Conservation (phyloP, 1,140 invertebrate species). For the Panagrolaimus sp. region DNA sequence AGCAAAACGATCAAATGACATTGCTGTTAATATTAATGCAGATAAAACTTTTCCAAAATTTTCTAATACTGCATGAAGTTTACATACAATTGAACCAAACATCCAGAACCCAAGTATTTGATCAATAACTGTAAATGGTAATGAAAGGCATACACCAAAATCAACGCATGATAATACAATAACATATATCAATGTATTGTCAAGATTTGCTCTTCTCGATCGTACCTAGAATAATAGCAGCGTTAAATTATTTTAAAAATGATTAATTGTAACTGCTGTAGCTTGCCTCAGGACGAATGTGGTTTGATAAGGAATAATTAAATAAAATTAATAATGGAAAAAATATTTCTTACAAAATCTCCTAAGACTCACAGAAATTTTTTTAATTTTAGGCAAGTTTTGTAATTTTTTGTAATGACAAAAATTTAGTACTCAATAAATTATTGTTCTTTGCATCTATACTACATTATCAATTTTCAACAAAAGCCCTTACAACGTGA, state of each 20-base stretch:
- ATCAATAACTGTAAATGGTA: slow-evolving; percentile 56
- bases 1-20: slow-evolving; percentile 47
- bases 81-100: slow-evolving; percentile 50
- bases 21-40: slow-evolving; percentile 52
- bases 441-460: too few species aligned
- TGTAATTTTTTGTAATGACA: too few species aligned
- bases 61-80: slow-evolving; percentile 44
- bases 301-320: too few species aligned
- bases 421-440: neutral
- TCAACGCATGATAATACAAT: slow-evolving; percentile 53
- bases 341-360: too few species aligned
- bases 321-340: neutral
- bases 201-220: slow-evolving; percentile 42
- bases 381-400: too few species aligned
- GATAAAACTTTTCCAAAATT: slow-evolving; percentile 44
- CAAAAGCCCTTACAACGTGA: slow-evolving; percentile 42
- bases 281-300: too few species aligned
- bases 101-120: slow-evolving; percentile 57
- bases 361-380: too few species aligned
- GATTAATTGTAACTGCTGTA: too few species aligned
- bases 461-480: too few species aligned
- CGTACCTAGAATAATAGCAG: slow-evolving; percentile 47
- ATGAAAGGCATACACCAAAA: slow-evolving; percentile 46
- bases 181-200: slow-evolving; percentile 56
- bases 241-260: too few species aligned